phyloP scores from a whole-genome alignment of 2,888 invertebrate species.

The Lasioglossum oenotherae region DNA sequence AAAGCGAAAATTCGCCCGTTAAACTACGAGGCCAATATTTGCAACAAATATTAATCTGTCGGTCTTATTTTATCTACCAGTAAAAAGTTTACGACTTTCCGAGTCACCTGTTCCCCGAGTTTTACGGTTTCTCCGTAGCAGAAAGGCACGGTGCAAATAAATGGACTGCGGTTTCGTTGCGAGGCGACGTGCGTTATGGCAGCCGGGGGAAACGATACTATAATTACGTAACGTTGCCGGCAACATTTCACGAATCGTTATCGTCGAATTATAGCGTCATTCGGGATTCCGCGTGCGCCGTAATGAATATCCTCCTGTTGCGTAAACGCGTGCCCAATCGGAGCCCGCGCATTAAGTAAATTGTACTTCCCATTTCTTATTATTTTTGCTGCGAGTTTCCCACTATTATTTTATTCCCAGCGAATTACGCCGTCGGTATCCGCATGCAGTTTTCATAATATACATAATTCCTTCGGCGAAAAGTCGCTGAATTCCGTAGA shows the following conservation, averaged over 20 bases:
- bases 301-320: neutral
- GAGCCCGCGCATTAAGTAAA: neutral
- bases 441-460: neutral
- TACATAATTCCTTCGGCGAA: neutral
- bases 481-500: neutral
- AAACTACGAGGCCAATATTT: neutral
- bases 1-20: neutral
- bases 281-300: constrained; percentile 15
- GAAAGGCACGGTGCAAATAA: neutral
- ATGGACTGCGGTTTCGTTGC: neutral
- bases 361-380: neutral
- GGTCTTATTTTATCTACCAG: neutral
- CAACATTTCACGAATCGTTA: constrained; percentile 39
- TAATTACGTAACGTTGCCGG: constrained; percentile 24
- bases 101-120: constrained; percentile 2
- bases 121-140: neutral
- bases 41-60: neutral
- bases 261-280: constrained; percentile 22
- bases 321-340: constrained; percentile 19
- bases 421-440: neutral
- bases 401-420: neutral
- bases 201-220: neutral
- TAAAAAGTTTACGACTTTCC: neutral
- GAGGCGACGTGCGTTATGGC: neutral
- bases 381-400: neutral